Evolutionary conservation across 2,888 invertebrate species (phyloP), one percentile per base, ranked within the genome.

Genomic region (Stenoptilia bipunctidactyla): DNA sequence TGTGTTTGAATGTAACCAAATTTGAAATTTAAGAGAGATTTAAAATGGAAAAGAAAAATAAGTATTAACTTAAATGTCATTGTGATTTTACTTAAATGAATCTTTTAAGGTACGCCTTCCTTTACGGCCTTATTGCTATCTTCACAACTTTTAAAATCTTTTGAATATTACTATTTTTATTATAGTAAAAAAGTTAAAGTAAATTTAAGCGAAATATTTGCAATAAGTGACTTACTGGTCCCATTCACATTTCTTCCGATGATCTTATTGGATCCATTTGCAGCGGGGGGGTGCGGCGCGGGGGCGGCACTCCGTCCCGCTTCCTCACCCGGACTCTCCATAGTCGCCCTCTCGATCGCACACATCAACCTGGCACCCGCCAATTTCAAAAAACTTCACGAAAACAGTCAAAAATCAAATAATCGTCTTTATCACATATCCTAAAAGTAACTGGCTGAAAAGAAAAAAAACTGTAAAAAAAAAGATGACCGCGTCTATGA

Each of bases 171-270:
- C n/a, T n/a, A n/a, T n/a, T n/a, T n/a, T n/a, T n/a, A n/a, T n/a
- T n/a, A n/a, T n/a, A n/a, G n/a, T n/a, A n/a, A n/a, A n/a, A n/a
- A n/a, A n/a, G n/a, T n/a, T n/a, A n/a, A n/a, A n/a, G n/a, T n/a
- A n/a, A n/a, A n/a, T n/a, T n/a, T n/a, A n/a, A n/a, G n/a, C n/a
- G n/a, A 20, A 20, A 20, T 5, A 20, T 30, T 30, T 3, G 2
- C 30, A 8, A 10, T 12, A 43, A 44, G 69, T 68, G 71, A 85
- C 87, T 86, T 76, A 88, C 88, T 86, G 68, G 87, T 88, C 55
- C 87, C 88, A 76, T 88, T 88, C 71, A 87, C 80, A 66, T 88
- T 88, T 58, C 87, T 83, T 61, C 88, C 87, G 75, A 87, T 86
- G 58, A 88, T 86, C 75, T 87, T 88, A 71, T 85, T 84, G 66